Evolutionary conservation across 2,113 vertebrate genomes (phyloP).

Genomic region (Pagrus major): DNA sequence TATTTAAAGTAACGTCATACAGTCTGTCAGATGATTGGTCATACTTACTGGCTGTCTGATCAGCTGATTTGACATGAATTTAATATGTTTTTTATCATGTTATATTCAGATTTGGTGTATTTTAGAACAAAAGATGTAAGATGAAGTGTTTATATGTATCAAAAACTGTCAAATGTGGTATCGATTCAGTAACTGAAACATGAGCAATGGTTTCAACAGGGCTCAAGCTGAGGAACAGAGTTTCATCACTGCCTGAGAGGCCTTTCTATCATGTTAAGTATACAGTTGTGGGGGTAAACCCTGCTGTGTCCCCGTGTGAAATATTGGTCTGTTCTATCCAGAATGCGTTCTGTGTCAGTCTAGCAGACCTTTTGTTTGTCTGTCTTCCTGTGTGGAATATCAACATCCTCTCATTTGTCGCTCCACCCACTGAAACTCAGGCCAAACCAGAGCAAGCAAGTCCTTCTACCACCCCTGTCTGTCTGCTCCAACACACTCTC

Average conservation of each 20-base stretch:
- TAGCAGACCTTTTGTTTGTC: constrained; percentile 56
- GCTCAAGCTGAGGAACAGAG: neutral
- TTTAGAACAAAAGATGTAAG: no score
- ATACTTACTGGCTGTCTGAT: no score
- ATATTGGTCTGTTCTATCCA: neutral
- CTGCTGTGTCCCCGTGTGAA: neutral
- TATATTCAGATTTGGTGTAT: no score
- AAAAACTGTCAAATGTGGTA: neutral
- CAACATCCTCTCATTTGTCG: constrained; percentile 71
- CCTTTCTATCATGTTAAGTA: constrained; percentile 1
- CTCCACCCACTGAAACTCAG: constrained; percentile 30
- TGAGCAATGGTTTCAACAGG: no score
- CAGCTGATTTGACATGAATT: no score
- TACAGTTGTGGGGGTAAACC: neutral
- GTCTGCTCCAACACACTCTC: neutral
- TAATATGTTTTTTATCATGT: no score
- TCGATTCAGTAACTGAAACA: neutral
- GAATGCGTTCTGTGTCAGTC: constrained; percentile 20
- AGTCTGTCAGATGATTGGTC: no score
- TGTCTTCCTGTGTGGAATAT: constrained; percentile 71
- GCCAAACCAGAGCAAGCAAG: constrained; percentile 3
- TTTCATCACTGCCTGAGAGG: neutral
- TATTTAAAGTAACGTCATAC: no score
- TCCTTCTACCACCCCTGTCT: neutral
- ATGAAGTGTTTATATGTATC: neutral